Conservation (phyloP, 2,888 invertebrate genomes). For the Caenorhabditis plicata region DNA sequence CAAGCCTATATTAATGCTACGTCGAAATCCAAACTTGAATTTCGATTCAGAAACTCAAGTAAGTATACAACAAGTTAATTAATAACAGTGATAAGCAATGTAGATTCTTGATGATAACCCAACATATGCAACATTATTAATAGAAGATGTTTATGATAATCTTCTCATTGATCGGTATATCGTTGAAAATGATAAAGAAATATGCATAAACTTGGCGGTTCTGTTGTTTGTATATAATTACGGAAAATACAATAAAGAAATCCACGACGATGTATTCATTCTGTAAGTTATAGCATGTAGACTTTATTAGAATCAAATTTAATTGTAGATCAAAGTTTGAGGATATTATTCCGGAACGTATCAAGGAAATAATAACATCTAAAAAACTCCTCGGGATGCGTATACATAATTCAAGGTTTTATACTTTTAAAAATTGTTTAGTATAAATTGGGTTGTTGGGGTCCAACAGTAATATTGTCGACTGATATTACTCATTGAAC, state of each 20-base stretch:
- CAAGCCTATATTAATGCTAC: constrained; percentile 25
- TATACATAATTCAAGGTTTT: constrained; percentile 16
- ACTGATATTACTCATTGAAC: too few species aligned
- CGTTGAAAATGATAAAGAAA: too few species aligned
- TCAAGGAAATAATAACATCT: constrained; percentile 11
- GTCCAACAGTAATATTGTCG: too few species aligned
- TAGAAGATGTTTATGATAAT: constrained; percentile 16
- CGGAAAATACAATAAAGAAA: constrained; percentile 6
- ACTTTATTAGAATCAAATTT: background rate
- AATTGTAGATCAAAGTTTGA: constrained; percentile 10
- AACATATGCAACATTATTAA: constrained; percentile 9
- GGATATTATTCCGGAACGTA: constrained; percentile 15
- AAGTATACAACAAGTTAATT: background rate
- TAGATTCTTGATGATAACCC: constrained; percentile 12
- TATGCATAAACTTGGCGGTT: constrained; percentile 12
- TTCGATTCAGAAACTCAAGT: constrained; percentile 13
- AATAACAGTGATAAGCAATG: too few species aligned
- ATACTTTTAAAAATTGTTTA: too few species aligned
- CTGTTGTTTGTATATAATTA: constrained; percentile 14
- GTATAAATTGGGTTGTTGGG: too few species aligned
- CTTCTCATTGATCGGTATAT: constrained; percentile 12
- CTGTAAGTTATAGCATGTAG: background rate
- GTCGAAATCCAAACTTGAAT: constrained; percentile 18
- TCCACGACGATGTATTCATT: constrained; percentile 11
- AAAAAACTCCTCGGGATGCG: constrained; percentile 20